Conservation (phyloP, 2,888 invertebrate species). For the Deroplatys truncata region DNA sequence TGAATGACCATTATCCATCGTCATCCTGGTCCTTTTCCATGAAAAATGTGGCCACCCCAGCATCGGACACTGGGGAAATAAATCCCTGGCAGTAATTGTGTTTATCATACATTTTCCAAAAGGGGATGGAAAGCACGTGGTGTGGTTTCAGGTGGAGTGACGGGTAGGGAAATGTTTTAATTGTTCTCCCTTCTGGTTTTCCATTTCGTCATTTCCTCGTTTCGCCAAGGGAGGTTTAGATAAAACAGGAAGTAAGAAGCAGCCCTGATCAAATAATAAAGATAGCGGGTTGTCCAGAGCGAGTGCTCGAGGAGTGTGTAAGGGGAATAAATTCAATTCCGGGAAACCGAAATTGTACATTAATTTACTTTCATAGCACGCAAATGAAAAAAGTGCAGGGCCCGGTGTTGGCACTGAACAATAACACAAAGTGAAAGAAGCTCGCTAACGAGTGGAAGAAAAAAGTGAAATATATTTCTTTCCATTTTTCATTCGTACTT, state of each 20-base stretch:
- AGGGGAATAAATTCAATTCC: neutral
- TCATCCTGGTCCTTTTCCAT: neutral
- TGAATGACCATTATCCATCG: conserved; percentile 13
- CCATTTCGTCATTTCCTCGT: neutral
- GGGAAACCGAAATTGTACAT: neutral
- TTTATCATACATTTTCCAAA: neutral
- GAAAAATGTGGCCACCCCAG: neutral
- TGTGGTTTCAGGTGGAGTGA: neutral
- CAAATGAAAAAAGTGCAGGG: neutral
- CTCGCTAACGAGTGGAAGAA: too few relatives aligned
- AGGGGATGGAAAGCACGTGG: neutral
- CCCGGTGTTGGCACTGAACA: too few relatives aligned
- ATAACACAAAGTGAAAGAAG: too few relatives aligned
- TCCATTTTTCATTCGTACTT: too few relatives aligned
- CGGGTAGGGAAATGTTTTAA: neutral
- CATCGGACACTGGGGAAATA: neutral
- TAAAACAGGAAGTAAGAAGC: neutral
- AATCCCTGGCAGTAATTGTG: neutral
- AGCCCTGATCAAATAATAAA: neutral
- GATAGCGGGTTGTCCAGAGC: neutral
- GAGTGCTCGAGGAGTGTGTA: neutral
- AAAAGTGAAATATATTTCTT: too few relatives aligned
- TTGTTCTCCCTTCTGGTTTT: neutral
- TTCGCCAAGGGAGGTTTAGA: neutral
- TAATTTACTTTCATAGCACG: neutral